phyloP scores from a whole-genome alignment of 2,888 invertebrate species.

The Mesorhabditis belari region DNA sequence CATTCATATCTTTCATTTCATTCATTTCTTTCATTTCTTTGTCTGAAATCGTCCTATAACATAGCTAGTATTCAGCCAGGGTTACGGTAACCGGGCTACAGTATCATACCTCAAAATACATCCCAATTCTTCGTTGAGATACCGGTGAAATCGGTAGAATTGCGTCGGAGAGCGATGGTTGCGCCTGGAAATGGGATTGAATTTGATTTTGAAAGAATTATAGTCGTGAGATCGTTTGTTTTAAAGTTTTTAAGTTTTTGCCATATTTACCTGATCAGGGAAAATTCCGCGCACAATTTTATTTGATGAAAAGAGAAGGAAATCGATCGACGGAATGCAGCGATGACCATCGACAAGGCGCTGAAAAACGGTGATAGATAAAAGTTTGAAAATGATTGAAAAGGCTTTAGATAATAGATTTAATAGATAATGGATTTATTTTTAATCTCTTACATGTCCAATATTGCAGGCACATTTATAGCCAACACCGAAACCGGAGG shows the following conservation, averaged over 20 bases:
- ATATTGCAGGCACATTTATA: slow-evolving; percentile 81
- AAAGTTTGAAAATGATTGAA: background rate
- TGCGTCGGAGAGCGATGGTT: slow-evolving; percentile 78
- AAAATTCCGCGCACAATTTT: slow-evolving; percentile 82
- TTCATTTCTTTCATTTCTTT: too few species aligned
- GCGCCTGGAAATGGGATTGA: slow-evolving; percentile 2
- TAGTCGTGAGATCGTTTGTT: too few species aligned
- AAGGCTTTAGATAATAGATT: background rate
- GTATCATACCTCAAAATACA: slow-evolving; percentile 37
- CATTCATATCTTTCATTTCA: too few species aligned
- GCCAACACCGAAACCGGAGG: slow-evolving; percentile 60
- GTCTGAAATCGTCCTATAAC: too few species aligned
- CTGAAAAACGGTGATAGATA: slow-evolving; percentile 9
- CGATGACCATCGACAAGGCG: slow-evolving; percentile 48
- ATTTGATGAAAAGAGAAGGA: slow-evolving; percentile 50
- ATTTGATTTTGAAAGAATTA: background rate
- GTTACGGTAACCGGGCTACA: too few species aligned
- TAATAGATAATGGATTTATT: background rate
- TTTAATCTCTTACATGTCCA: slow-evolving; percentile 58
- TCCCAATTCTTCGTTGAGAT: slow-evolving; percentile 78
- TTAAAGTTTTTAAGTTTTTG: too few species aligned
- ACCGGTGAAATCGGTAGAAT: slow-evolving; percentile 80
- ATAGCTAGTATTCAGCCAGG: too few species aligned
- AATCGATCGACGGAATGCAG: slow-evolving; percentile 48
- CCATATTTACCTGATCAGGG: slow-evolving; percentile 70